These are phyloP conservation scores for Hippolais icterina DNA, from an alignment of 2,113 vertebrate genomes.

Conservation along the genomic window DNA sequence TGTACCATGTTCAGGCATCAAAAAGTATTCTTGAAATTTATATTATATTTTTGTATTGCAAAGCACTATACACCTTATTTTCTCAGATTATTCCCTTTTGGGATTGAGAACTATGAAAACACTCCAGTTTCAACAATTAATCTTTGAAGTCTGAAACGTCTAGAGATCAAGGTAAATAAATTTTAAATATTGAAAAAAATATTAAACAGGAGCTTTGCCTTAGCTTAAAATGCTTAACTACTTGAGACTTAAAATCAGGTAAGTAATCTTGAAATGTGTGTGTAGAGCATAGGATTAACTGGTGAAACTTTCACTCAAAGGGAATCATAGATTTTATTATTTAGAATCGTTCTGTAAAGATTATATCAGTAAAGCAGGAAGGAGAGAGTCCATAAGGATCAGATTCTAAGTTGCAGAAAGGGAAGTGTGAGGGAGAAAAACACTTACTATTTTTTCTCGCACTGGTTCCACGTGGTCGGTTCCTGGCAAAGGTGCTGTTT, in stretches of 20 bases:
- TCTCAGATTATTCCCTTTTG: neutral
- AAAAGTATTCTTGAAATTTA: neutral
- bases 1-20: neutral
- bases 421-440: neutral
- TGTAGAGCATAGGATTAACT: neutral
- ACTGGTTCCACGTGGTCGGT: constrained; percentile 37
- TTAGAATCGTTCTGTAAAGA: neutral
- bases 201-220: neutral
- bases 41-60: neutral
- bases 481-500: neutral
- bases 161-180: neutral
- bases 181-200: neutral
- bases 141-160: neutral
- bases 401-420: neutral
- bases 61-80: neutral
- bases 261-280: neutral
- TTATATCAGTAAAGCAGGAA: neutral
- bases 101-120: neutral
- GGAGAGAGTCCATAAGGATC: neutral
- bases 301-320: neutral
- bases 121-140: neutral
- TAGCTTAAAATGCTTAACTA: neutral
- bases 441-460: constrained; percentile 78
- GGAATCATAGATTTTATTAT: neutral
- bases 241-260: neutral